Conservation (phyloP, 2,888 invertebrate genomes). For the Hydraecia micacea region DNA sequence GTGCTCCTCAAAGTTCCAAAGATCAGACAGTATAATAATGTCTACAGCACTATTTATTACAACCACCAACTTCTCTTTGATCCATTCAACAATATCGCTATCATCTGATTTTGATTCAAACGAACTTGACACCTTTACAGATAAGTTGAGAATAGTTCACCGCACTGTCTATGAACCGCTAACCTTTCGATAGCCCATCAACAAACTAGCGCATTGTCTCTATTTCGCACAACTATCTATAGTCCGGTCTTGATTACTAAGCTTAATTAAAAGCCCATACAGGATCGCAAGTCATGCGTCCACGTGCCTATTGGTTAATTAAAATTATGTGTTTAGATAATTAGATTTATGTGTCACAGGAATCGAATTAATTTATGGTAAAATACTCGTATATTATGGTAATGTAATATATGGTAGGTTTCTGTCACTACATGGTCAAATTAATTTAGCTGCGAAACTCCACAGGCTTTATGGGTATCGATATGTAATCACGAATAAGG, state of each 20-base stretch:
- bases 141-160: neutral
- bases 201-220: constrained; percentile 10
- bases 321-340: constrained; percentile 26
- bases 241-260: constrained; percentile 26
- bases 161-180: neutral
- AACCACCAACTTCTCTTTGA: neutral
- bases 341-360: neutral
- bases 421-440: neutral
- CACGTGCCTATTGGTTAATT: constrained; percentile 28
- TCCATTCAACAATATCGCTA: neutral
- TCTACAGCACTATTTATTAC: neutral
- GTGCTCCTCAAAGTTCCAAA: neutral
- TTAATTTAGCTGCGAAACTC: neutral
- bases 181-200: constrained; percentile 28
- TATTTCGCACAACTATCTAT: neutral
- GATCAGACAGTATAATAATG: neutral
- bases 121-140: neutral
- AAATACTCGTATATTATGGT: too few species aligned
- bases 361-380: neutral
- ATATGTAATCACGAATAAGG: neutral
- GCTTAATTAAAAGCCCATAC: constrained; percentile 45
- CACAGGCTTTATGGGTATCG: neutral
- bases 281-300: constrained; percentile 17
- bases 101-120: neutral
- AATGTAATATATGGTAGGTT: fast-evolving